These are phyloP conservation scores for Pardalotus punctatus DNA, from an alignment of 2,113 vertebrate species.

Conservation along the genomic window DNA sequence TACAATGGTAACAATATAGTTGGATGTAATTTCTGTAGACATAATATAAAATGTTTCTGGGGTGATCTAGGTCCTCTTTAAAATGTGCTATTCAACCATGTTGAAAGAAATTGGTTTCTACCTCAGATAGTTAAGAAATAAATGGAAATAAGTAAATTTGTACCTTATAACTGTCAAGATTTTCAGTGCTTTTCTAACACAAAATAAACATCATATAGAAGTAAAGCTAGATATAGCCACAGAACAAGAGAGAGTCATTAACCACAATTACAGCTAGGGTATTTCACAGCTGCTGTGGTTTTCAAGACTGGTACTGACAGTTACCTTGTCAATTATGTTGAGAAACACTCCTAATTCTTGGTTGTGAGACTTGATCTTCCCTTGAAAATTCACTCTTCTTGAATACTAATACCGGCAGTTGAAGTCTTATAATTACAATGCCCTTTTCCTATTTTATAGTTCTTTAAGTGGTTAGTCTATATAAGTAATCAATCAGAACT, in stretches of 20 bases:
- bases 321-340: neutral
- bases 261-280: neutral
- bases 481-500: neutral
- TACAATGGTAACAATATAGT: neutral
- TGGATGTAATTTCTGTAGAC: neutral
- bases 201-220: neutral
- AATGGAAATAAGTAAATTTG: constrained; percentile 12
- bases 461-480: neutral
- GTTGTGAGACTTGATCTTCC: neutral
- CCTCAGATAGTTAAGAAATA: neutral
- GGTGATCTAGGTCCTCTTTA: neutral
- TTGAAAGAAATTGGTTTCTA: neutral
- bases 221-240: neutral
- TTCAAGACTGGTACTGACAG: neutral
- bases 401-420: constrained; percentile 20
- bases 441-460: constrained; percentile 13
- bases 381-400: constrained; percentile 21
- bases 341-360: neutral
- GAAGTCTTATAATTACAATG: constrained; percentile 1
- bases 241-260: neutral
- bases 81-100: neutral
- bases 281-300: neutral
- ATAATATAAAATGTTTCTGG: neutral
- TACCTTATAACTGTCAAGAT: neutral
- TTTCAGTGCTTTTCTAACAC: neutral